These are phyloP conservation scores for Xestoiulus laeticollis DNA, from an alignment of 2,888 invertebrate species.

Conservation along the genomic window DNA sequence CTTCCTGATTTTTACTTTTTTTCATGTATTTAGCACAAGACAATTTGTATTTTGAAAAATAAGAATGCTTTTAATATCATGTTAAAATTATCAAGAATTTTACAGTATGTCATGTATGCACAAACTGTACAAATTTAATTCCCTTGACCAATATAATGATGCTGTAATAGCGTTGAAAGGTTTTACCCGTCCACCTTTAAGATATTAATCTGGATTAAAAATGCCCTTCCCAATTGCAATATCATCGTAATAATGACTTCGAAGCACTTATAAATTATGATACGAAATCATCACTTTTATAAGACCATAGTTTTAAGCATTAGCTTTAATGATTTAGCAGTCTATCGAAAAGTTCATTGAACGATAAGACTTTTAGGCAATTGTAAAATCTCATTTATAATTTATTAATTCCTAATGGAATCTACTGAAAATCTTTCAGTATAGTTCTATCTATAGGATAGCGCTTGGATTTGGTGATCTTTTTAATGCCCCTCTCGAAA, in stretches of 20 bases:
- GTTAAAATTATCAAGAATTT: too few species aligned
- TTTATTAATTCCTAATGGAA: slow-evolving; percentile 40
- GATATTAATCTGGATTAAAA: slow-evolving; percentile 16
- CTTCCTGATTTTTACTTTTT: too few species aligned
- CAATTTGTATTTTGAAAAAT: too few species aligned
- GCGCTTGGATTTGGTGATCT: not conserved
- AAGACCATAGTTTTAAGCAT: not conserved
- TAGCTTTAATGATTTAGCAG: not conserved
- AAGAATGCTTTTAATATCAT: too few species aligned
- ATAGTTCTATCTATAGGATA: not conserved
- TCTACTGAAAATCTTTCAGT: not conserved
- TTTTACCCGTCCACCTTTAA: not conserved
- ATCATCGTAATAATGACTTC: not conserved
- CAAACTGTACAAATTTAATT: not conserved
- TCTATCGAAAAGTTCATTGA: slow-evolving; percentile 17
- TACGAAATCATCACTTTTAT: not conserved
- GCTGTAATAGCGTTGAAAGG: not conserved
- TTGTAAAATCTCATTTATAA: slow-evolving; percentile 12
- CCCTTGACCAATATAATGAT: not conserved
- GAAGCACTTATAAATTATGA: not conserved
- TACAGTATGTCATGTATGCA: too few species aligned
- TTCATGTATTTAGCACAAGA: too few species aligned
- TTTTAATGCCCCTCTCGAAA: not conserved
- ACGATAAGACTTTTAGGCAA: slow-evolving; percentile 34
- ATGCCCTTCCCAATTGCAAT: not conserved